A percentile compares a stretch with the other conserved stretches of the same genome.
These are phyloP conservation scores for Taenaris catops DNA, from an alignment of 2,888 invertebrate species.

Conservation along the genomic window DNA sequence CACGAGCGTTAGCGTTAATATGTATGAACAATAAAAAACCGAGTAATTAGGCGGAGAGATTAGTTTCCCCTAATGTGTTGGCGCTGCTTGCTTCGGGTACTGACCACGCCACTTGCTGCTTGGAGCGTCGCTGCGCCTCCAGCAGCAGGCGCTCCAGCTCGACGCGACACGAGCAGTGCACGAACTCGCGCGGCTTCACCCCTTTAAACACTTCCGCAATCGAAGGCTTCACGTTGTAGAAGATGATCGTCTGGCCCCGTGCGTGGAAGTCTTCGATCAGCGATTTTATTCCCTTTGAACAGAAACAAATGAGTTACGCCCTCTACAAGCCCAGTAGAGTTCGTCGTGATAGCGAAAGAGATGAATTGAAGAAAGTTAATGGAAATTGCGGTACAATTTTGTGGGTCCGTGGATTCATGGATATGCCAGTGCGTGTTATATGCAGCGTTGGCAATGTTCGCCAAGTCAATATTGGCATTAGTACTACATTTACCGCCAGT, in stretches of 20 bases:
- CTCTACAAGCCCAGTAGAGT: too few relatives aligned
- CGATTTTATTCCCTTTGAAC: constrained; percentile 82
- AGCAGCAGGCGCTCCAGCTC: constrained; percentile 57
- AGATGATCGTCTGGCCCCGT: constrained; percentile 84
- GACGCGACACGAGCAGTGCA: constrained; percentile 64
- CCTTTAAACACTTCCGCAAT: constrained; percentile 85
- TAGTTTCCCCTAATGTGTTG: too few relatives aligned
- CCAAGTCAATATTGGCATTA: constrained; percentile 83
- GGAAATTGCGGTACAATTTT: too few relatives aligned
- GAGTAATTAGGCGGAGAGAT: too few relatives aligned
- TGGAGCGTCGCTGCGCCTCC: constrained; percentile 17
- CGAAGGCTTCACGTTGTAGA: constrained; percentile 87
- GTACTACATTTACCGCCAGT: constrained; percentile 84
- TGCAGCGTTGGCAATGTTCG: constrained; percentile 83
- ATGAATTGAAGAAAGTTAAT: too few relatives aligned
- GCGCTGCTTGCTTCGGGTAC: too few relatives aligned
- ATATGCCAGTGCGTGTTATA: constrained; percentile 85
- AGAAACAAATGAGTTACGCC: too few relatives aligned
- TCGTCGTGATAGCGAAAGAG: too few relatives aligned
- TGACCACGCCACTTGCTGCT: constrained; percentile 2
- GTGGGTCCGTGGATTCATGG: too few relatives aligned
- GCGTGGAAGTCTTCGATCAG: constrained; percentile 84
- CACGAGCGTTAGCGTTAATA: too few relatives aligned
- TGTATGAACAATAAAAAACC: too few relatives aligned
- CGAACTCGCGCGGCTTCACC: constrained; percentile 83